These are phyloP conservation scores for Coregonus ussuriensis DNA, from an alignment of 2,797 vertebrate genomes.

Conservation along the genomic window DNA sequence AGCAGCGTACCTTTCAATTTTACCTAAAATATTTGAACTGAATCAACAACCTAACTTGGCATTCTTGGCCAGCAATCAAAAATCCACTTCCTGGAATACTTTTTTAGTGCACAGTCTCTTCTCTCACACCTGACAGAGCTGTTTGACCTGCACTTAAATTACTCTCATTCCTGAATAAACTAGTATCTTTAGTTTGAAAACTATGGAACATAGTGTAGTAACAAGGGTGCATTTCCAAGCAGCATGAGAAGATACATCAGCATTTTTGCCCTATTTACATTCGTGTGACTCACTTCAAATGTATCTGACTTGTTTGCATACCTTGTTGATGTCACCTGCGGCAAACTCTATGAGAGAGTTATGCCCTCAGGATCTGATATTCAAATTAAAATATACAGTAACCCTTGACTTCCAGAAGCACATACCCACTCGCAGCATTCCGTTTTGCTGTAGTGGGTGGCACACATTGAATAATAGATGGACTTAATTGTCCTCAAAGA, in stretches of 20 bases:
- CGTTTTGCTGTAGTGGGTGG: background rate
- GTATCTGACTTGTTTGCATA: background rate
- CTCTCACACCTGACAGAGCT: background rate
- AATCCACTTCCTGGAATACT: slow-evolving; percentile 11
- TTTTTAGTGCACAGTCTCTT: background rate
- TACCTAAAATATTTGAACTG: slow-evolving; percentile 11
- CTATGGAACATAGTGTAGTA: background rate
- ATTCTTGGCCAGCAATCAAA: slow-evolving; percentile 7
- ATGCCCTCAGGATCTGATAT: background rate
- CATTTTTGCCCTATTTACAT: background rate
- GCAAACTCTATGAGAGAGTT: background rate
- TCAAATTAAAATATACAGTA: background rate
- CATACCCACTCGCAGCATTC: background rate
- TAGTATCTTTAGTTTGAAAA: background rate
- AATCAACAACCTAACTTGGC: slow-evolving; percentile 13
- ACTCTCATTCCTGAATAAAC: background rate
- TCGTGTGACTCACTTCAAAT: background rate
- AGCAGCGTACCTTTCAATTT: background rate
- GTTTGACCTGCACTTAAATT: background rate
- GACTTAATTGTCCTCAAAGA: slow-evolving; percentile 19
- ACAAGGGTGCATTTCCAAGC: background rate
- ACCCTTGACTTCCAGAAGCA: background rate
- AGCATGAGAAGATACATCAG: background rate
- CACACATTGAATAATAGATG: slow-evolving; percentile 1
- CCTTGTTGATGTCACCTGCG: background rate